Percentiles rank a stretch among this genome's conserved stretches.
Evolutionary conservation across 1,140 invertebrate species (phyloP).

Genomic region (Hyles euphorbiae): DNA sequence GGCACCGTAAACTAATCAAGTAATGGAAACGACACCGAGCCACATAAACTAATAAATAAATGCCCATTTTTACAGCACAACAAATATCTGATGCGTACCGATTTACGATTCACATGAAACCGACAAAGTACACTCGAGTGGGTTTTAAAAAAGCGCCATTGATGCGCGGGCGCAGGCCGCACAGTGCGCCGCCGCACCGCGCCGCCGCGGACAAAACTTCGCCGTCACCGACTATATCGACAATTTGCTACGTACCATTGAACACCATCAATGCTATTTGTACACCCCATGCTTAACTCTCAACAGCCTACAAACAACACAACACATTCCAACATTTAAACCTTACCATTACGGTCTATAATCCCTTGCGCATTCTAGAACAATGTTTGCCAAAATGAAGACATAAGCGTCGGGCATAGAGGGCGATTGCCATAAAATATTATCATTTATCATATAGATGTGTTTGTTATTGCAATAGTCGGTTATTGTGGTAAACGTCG

Average conservation of each 20-base stretch:
- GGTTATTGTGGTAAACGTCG: slow-evolving; percentile 64
- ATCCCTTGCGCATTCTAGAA: neutral
- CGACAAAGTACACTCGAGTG: slow-evolving; percentile 39
- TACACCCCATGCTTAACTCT: slow-evolving; percentile 35
- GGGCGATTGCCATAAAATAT: slow-evolving; percentile 65
- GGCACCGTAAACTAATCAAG: too few relatives aligned
- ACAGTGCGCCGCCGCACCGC: slow-evolving; percentile 19
- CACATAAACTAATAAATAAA: slow-evolving; percentile 10
- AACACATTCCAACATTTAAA: neutral
- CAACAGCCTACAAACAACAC: neutral
- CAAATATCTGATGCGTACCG: slow-evolving; percentile 12
- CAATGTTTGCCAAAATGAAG: slow-evolving; percentile 48
- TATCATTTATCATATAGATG: slow-evolving; percentile 64
- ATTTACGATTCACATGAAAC: slow-evolving; percentile 22
- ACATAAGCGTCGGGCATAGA: slow-evolving; percentile 51
- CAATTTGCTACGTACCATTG: slow-evolving; percentile 70
- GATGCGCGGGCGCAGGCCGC: slow-evolving; percentile 21
- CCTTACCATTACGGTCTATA: neutral
- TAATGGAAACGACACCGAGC: too few relatives aligned
- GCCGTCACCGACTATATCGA: slow-evolving; percentile 44
- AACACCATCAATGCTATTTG: slow-evolving; percentile 57
- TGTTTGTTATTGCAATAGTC: slow-evolving; percentile 58
- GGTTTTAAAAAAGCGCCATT: slow-evolving; percentile 30
- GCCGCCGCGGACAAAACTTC: slow-evolving; percentile 27
- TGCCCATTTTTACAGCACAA: slow-evolving; percentile 20